Evolutionary conservation across 2,888 invertebrate genomes (phyloP), one percentile per base, ranked within the genome.

Genomic region (Rhogogaster chlorosoma): DNA sequence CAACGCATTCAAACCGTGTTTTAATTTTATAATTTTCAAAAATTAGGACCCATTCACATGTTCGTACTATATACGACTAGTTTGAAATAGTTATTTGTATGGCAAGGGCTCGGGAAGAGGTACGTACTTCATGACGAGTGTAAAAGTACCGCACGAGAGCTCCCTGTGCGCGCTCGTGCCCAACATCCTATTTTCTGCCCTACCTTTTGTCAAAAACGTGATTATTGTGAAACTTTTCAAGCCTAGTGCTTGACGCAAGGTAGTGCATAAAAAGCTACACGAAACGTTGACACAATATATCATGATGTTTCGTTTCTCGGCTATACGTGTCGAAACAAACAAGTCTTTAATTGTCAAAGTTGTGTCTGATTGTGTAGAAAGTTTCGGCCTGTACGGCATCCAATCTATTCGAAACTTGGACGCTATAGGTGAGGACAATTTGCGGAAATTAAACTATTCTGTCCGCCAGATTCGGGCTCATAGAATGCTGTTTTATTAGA

Each of bases 311-410:
- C 53, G 26, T 49, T n/a, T 29, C 32, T 29, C 49, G 29, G 29
- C 18, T 38, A n/a, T n/a, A 73, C 22, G 38, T 80, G 22, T 61
- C 53, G 80, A 10, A 61, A 80, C 61, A 80, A 80, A 57, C 29
- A n/a, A 80, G 80, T 80, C 57, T 57, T 61, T 80, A 36, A 80
- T 80, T 80, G 80, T 80, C 38, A 57, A 80, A 80, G 57, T 80
- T 80, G 26, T 38, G 57, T 61, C 61, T 32, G 22, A 38, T 22
- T 80, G 32, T 80, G 61, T 38, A 18, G 57, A 38, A 80, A 80
- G 80, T 80, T 80, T 2, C 2, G 80, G 22, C 38, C 49, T 29
- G 18, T n/a, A n/a, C n/a, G 45, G 77, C 29, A 80, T 80, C 61
- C 57, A 80, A 80, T 80, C 32, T 61, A 80, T 80, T 57, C 38